Conservation (phyloP, 1,140 invertebrate species). For the Lepidotrigona ventralis region DNA sequence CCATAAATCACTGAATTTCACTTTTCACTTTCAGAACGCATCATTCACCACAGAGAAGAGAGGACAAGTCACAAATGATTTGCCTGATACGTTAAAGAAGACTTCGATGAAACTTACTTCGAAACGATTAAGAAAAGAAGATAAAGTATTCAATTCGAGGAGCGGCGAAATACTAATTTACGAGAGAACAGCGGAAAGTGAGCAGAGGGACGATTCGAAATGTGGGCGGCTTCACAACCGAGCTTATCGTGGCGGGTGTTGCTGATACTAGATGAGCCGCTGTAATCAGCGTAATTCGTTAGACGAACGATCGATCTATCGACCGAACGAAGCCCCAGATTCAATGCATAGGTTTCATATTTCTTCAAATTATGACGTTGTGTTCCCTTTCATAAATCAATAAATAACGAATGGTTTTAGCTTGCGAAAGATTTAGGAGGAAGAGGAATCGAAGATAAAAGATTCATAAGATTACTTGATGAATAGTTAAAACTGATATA, state of each 20-base stretch:
- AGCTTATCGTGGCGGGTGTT: constrained; percentile 46
- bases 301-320: constrained; percentile 31
- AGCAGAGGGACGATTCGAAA: constrained; percentile 22
- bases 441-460: neutral
- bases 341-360: constrained; percentile 18
- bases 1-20: neutral
- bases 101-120: neutral
- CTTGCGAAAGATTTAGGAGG: neutral
- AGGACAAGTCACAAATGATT: neutral
- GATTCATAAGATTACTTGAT: neutral
- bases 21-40: neutral
- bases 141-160: too few species aligned
- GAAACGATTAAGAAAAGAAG: neutral
- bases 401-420: neutral
- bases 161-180: neutral
- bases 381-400: neutral
- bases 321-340: constrained; percentile 32
- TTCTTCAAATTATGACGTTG: neutral
- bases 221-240: constrained; percentile 40
- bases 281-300: constrained; percentile 33
- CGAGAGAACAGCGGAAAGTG: neutral
- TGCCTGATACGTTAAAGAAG: too few species aligned
- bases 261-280: constrained; percentile 34
- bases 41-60: neutral
- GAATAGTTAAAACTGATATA: neutral